A percentile compares a stretch with the other conserved stretches of the same genome.
phyloP scores from a whole-genome alignment of 2,888 invertebrate genomes.

The Flabesymbios commensalis region DNA sequence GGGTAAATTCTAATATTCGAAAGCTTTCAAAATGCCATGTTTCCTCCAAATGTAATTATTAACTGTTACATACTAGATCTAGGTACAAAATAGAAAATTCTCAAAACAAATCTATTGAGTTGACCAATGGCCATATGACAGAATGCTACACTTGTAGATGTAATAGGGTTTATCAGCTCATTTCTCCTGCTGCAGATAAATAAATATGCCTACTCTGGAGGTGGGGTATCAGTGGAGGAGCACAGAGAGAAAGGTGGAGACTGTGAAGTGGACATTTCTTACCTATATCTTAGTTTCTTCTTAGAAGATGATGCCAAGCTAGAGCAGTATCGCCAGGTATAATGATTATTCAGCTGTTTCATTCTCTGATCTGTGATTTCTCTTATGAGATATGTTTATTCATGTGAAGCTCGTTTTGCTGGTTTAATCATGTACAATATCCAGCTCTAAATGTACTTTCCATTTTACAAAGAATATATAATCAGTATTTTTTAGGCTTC shows the following conservation, averaged over 20 bases:
- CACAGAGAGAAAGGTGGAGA: slow-evolving; percentile 87
- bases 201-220: slow-evolving; percentile 98
- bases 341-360: not conserved
- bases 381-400: not conserved
- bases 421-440: not conserved
- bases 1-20: too few species aligned
- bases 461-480: too few species aligned
- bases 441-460: too few species aligned
- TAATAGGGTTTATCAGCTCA: too few species aligned
- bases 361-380: not conserved
- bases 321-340: slow-evolving; percentile 72
- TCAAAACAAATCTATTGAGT: too few species aligned
- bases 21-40: too few species aligned
- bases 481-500: too few species aligned
- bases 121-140: too few species aligned
- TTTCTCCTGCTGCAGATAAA: slow-evolving; percentile 68
- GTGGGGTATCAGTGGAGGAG: slow-evolving; percentile 89
- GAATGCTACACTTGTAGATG: too few species aligned
- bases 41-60: too few species aligned
- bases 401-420: not conserved
- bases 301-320: slow-evolving; percentile 88
- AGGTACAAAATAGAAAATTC: too few species aligned
- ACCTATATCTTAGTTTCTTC: slow-evolving; percentile 92
- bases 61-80: too few species aligned
- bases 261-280: slow-evolving; percentile 93